Percentiles rank a stretch among this genome's conserved stretches.
Evolutionary conservation across 2,113 vertebrate genomes (phyloP).

Genomic region (Laticauda colubrina): DNA sequence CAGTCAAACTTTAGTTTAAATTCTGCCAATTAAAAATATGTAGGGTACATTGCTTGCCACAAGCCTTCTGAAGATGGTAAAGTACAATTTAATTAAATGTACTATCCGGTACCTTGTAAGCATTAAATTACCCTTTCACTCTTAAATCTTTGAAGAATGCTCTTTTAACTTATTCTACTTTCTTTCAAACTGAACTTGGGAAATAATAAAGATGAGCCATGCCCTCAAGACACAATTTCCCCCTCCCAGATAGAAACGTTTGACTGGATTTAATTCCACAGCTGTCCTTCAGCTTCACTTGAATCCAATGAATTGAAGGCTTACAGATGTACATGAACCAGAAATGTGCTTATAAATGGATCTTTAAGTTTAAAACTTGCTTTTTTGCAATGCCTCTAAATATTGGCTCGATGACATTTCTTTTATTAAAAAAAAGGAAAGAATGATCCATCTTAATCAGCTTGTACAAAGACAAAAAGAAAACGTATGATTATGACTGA

Average conservation of each 20-base stretch:
- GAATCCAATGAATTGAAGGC: not conserved
- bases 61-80: not conserved
- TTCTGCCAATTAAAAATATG: not conserved
- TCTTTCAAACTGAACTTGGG: not conserved
- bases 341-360: not conserved
- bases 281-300: not conserved
- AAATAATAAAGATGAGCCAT: not conserved
- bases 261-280: not conserved
- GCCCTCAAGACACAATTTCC: not conserved
- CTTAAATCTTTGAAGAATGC: slow-evolving; percentile 6
- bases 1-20: not conserved
- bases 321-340: not conserved
- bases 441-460: not conserved
- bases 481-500: not conserved
- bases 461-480: not conserved
- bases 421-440: not conserved
- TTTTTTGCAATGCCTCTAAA: not conserved
- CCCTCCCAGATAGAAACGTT: not conserved
- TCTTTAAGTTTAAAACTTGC: not conserved
- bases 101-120: not conserved
- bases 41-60: not conserved
- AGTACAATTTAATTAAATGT: slow-evolving; percentile 8
- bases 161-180: not conserved
- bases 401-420: not conserved
- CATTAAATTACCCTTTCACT: slow-evolving; percentile 8